phyloP scores from a whole-genome alignment of 2,113 vertebrate genomes.

The Hypanus sabinus region DNA sequence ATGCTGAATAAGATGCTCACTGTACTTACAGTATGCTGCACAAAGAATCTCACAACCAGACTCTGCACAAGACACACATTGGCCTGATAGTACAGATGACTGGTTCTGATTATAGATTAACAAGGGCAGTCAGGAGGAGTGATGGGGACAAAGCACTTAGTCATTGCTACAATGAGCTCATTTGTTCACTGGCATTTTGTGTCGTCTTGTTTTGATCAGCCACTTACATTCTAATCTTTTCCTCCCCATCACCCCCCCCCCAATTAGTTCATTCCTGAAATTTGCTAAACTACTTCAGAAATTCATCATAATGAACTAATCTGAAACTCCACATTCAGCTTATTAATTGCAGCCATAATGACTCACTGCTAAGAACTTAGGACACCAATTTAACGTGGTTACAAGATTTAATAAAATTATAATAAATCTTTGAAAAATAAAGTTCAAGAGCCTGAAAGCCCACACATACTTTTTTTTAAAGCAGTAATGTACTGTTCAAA shows the following conservation, averaged over 20 bases:
- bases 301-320: neutral
- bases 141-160: slow-evolving; percentile 20
- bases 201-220: neutral
- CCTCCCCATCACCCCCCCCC: neutral
- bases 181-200: slow-evolving; percentile 17
- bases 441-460: neutral
- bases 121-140: slow-evolving; percentile 22
- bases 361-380: neutral
- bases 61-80: neutral
- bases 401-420: neutral
- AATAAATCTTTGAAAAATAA: neutral
- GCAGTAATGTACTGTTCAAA: neutral
- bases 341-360: no score
- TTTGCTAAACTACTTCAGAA: neutral
- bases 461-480: no score
- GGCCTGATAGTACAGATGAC: slow-evolving; percentile 12
- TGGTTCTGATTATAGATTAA: slow-evolving; percentile 30
- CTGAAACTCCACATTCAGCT: neutral
- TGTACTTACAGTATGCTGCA: slow-evolving; percentile 31
- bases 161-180: slow-evolving; percentile 34
- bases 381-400: neutral
- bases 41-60: slow-evolving; percentile 13
- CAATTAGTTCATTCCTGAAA: neutral
- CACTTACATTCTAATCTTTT: neutral
- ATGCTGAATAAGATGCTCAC: slow-evolving; percentile 19